Conservation (phyloP, 2,888 invertebrate genomes). For the Rotaria socialis region DNA sequence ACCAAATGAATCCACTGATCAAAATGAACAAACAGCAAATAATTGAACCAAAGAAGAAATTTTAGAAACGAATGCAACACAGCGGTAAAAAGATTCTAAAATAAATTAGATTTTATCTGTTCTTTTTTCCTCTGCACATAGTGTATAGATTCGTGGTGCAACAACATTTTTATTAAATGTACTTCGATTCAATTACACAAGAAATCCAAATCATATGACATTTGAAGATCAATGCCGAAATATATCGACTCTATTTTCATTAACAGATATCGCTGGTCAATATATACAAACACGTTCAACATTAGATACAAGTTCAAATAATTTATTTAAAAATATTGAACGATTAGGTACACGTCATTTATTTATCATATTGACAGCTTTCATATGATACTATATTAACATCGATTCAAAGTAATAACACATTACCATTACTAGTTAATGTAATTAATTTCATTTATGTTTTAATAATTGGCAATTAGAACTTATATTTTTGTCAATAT, state of each 20-base stretch:
- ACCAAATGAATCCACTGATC: not conserved
- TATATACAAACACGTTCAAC: constrained; percentile 37
- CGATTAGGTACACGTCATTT: not conserved
- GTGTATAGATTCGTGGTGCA: constrained; percentile 64
- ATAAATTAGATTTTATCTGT: too few species aligned
- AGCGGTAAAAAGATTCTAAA: too few species aligned
- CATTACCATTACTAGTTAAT: not conserved
- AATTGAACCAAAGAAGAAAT: not conserved
- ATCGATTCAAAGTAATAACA: not conserved
- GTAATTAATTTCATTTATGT: too few species aligned
- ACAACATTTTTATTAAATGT: constrained; percentile 68
- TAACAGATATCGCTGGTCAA: constrained; percentile 47
- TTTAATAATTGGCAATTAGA: too few species aligned
- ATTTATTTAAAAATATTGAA: constrained; percentile 28
- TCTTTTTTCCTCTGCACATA: too few species aligned
- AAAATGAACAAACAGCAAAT: not conserved
- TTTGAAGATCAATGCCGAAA: constrained; percentile 66
- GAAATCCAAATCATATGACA: constrained; percentile 64
- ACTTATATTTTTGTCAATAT: too few species aligned
- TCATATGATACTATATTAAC: constrained; percentile 14
- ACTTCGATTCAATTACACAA: constrained; percentile 65
- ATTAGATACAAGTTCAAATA: constrained; percentile 41
- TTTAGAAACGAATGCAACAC: constrained; percentile 25
- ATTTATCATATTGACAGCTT: constrained; percentile 13
- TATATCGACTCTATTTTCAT: constrained; percentile 52